Percentiles rank a stretch among this genome's conserved stretches.
phyloP scores from a whole-genome alignment of 2,888 invertebrate species.

The Calameuta filiformis region DNA sequence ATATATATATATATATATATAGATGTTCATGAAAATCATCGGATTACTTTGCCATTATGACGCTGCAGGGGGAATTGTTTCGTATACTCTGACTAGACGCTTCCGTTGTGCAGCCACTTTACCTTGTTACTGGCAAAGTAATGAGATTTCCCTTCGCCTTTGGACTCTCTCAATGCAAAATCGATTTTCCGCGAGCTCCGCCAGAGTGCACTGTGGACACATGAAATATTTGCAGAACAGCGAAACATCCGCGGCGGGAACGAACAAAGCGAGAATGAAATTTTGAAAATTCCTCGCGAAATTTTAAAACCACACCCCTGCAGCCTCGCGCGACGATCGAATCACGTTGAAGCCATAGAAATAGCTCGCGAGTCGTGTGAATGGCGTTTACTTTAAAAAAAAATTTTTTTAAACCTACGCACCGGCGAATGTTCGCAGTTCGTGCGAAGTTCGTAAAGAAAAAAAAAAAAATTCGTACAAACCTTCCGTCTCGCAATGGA shows the following conservation, averaged over 20 bases:
- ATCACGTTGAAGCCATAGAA: conserved; percentile 6
- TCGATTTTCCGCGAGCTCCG: conserved; percentile 16
- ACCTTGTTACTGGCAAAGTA: conserved; percentile 25
- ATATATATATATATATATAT: no score
- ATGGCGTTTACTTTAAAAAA: no score
- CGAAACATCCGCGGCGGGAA: no score
- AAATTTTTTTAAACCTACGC: no score
- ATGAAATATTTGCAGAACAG: not conserved
- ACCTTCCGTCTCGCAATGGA: not conserved
- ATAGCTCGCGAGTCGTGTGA: not conserved
- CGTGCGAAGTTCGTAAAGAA: no score
- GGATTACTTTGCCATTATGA: conserved; percentile 28
- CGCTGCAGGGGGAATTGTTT: conserved; percentile 15
- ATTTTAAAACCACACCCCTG: not conserved
- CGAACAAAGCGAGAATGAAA: not conserved
- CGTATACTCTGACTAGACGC: not conserved
- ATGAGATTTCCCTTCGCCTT: conserved; percentile 33
- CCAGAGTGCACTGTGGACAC: not conserved
- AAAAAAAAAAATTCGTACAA: no score
- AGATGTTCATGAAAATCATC: conserved; percentile 10
- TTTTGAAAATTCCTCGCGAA: not conserved
- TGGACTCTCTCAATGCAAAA: conserved; percentile 21
- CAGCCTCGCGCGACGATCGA: not conserved
- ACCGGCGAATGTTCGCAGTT: no score
- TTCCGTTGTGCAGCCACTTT: conserved; percentile 30